phyloP scores from a whole-genome alignment of 1,140 invertebrate genomes.

The Acromyrmex heyeri region DNA sequence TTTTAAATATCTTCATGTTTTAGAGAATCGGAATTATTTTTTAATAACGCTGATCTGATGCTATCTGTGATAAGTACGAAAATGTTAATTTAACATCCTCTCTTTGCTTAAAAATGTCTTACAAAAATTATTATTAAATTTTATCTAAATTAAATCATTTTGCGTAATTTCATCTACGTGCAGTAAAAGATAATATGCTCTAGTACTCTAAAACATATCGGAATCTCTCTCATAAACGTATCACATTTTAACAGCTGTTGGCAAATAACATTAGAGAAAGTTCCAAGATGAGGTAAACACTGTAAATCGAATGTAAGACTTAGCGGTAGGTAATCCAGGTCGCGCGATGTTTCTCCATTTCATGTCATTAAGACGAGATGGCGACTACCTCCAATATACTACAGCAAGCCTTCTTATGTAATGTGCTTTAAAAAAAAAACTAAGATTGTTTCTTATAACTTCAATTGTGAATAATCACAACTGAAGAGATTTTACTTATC shows the following conservation, averaged over 20 bases:
- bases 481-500: not conserved
- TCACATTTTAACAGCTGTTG: constrained; percentile 45
- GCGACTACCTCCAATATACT: constrained; percentile 38
- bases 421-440: not conserved
- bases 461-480: not conserved
- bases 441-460: not conserved
- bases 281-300: constrained; percentile 7
- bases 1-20: not conserved
- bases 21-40: not conserved
- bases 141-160: constrained; percentile 1
- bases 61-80: not conserved
- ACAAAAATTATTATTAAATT: constrained; percentile 21
- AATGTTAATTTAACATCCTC: not conserved
- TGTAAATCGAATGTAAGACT: not conserved
- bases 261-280: constrained; percentile 32
- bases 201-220: not conserved
- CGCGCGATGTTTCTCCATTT: not conserved
- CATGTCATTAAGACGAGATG: constrained; percentile 50
- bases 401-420: not conserved
- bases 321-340: constrained; percentile 49
- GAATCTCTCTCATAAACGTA: not conserved
- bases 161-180: not conserved
- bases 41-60: not conserved
- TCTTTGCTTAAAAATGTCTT: not conserved
- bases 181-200: not conserved